Base-by-base conservation (phyloP, 2,888 invertebrate species). In the Drosophila yooni region DNA sequence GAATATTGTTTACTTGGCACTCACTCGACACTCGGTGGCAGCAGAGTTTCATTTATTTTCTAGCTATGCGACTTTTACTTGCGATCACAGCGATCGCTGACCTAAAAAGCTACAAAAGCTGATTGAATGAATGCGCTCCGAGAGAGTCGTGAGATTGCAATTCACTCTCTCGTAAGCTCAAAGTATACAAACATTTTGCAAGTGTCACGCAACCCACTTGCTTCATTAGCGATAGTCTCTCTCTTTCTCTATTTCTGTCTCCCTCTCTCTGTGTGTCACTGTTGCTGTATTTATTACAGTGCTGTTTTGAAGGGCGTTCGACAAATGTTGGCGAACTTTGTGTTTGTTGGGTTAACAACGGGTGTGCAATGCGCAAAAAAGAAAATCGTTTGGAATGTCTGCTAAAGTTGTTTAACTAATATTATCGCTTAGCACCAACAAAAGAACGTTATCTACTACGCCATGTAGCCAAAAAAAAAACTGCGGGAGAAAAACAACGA, bases 11-110 rank as follows among this genome's bases (percentile, higher is more conserved):
- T 85, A 83, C 74, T 85, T 80, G 80, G 78, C 83, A 78, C 74
- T 85, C 81, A 62, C 67, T 57, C 25, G 25, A 46, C 25, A 25
- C 46, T 46, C 46, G 25, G 66, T 68, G 36, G 62, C 46, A 61
- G 63, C 67, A 34, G 36, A 36, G 61, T 74, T 79, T 73, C 70
- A 80, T 80, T 76, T 76, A 70, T 72, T 83, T 82, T 84, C 81
- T 86, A 83, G 88, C 76, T 76, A 56, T 79, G 81, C 88, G 73
- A 81, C 88, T 88, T 81, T 86, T 83, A 83, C 85, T 88, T 82
- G 81, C 69, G 72, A 74, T 74, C 81, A 15, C 33, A 56, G 50
- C 80, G 79, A 83, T 82, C 77, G 82, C 84, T 87, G 89, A 88
- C 87, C 87, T 74, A 87, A 86, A 87, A 87, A 84, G 74, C 82